These are phyloP conservation scores for Cervus canadensis DNA, from an alignment of 2,113 vertebrate genomes.

Conservation along the genomic window DNA sequence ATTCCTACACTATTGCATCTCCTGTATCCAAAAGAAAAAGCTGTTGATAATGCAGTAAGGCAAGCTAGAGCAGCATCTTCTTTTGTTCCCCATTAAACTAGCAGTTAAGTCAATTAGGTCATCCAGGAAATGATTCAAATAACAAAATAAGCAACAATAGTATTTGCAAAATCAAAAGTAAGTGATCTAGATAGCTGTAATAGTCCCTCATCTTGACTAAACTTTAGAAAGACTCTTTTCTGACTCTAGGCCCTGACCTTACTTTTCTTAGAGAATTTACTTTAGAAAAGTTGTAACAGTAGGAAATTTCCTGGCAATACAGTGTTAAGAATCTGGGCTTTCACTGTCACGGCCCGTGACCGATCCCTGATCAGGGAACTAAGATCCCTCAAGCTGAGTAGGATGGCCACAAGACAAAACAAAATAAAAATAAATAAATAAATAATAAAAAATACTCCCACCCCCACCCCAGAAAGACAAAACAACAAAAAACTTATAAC, in stretches of 20 bases:
- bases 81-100: neutral
- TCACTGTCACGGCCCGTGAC: neutral
- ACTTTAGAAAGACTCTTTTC: neutral
- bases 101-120: neutral
- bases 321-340: neutral
- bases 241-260: neutral
- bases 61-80: neutral
- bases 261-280: neutral
- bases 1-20: neutral
- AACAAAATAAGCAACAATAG: neutral
- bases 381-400: neutral
- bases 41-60: neutral
- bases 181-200: no score
- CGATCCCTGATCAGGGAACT: neutral
- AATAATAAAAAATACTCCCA: neutral
- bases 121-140: neutral
- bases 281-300: neutral
- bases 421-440: neutral
- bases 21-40: neutral
- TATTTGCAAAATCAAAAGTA: neutral
- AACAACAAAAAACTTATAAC: neutral
- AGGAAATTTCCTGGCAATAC: neutral
- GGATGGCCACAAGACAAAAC: neutral
- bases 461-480: neutral
- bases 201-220: neutral